Evolutionary conservation across 2,113 vertebrate species (phyloP).

Genomic region (Silurus meridionalis): DNA sequence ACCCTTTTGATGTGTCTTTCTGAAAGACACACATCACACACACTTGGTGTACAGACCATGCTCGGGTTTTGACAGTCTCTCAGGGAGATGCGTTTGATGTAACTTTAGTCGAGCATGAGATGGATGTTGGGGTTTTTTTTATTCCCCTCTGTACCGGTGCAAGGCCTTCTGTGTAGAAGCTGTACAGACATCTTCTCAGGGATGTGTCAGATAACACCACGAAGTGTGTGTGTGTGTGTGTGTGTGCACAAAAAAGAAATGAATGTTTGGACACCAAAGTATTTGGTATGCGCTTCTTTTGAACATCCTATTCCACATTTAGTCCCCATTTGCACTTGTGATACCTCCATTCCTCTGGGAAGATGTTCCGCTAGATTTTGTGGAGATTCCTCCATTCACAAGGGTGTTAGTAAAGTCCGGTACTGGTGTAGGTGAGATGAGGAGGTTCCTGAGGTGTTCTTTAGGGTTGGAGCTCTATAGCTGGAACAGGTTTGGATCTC

Average conservation of each 20-base stretch:
- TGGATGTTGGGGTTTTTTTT: conserved; percentile 7
- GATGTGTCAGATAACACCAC: not conserved
- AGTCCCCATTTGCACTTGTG: too few species aligned
- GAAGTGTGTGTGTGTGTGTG: conserved; percentile 1
- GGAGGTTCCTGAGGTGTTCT: too few species aligned
- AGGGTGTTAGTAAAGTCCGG: too few species aligned
- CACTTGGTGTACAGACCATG: not conserved
- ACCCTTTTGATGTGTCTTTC: conserved; percentile 7
- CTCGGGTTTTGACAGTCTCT: conserved; percentile 25
- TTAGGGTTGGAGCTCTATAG: too few species aligned
- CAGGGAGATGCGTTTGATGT: conserved; percentile 38
- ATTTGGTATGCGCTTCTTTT: too few species aligned
- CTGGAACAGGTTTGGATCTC: too few species aligned
- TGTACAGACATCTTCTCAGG: conserved; percentile 18
- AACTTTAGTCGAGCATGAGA: conserved; percentile 29
- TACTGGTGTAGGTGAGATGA: too few species aligned
- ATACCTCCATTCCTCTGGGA: too few species aligned
- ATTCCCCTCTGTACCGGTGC: conserved; percentile 3
- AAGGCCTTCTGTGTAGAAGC: conserved; percentile 21
- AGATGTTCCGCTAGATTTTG: too few species aligned
- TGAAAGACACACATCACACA: not conserved
- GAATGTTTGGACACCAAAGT: not conserved
- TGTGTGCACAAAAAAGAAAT: not conserved
- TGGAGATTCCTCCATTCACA: too few species aligned
- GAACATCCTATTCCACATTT: too few species aligned